A percentile compares a stretch with the other conserved stretches of the same genome.
These are phyloP conservation scores for Neuroterus valhalla DNA, from an alignment of 1,140 invertebrate genomes.

Conservation along the genomic window DNA sequence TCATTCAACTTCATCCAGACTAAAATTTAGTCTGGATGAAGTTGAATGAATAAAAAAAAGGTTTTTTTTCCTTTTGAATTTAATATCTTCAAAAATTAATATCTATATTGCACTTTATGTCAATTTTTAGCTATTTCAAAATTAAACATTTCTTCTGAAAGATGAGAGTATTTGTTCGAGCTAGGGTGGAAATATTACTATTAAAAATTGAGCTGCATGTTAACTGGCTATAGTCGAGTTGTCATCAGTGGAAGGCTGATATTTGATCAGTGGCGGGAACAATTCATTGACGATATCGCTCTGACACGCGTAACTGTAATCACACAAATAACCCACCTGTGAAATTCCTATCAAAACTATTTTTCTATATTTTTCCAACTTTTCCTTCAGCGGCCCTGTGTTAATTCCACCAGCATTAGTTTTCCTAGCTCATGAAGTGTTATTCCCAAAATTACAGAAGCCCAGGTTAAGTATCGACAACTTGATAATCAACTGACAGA, in stretches of 20 bases:
- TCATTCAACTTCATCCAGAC: no score
- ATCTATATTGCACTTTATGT: no score
- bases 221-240: slow-evolving; percentile 61
- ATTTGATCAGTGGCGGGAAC: slow-evolving; percentile 82
- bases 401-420: neutral
- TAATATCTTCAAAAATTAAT: no score
- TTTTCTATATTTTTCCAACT: slow-evolving; percentile 26
- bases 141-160: neutral
- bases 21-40: no score
- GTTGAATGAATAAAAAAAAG: no score
- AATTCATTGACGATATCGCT: slow-evolving; percentile 93
- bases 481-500: no score
- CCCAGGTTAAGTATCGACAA: no score
- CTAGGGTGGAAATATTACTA: neutral
- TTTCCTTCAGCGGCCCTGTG: slow-evolving; percentile 1
- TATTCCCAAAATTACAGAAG: neutral
- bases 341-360: slow-evolving; percentile 38
- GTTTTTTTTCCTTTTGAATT: no score
- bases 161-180: neutral
- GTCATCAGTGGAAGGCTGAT: slow-evolving; percentile 56
- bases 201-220: slow-evolving; percentile 26
- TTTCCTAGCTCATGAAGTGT: neutral
- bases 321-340: slow-evolving; percentile 70
- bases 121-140: neutral
- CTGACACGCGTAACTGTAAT: slow-evolving; percentile 92